Evolutionary conservation across 2,113 vertebrate species (phyloP).

Genomic region (mouse (Mus musculus)): DNA sequence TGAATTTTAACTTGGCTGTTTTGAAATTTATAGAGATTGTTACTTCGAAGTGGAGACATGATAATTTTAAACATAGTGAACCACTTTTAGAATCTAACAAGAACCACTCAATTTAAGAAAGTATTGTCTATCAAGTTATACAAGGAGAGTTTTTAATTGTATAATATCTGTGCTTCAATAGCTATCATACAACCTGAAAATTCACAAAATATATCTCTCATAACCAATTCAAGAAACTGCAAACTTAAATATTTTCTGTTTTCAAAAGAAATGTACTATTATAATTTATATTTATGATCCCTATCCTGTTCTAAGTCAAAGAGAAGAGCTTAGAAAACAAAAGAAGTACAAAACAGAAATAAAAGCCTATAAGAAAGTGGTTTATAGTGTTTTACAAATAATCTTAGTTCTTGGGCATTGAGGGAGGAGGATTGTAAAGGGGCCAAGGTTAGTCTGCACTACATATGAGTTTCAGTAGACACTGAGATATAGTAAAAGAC

Average conservation of each 20-base stretch:
- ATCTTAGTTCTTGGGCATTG: no score
- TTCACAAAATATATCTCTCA: not conserved
- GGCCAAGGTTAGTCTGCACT: no score
- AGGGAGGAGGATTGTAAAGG: no score
- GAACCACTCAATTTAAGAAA: constrained; percentile 7
- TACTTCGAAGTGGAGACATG: not conserved
- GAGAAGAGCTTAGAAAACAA: not conserved
- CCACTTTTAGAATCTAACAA: not conserved
- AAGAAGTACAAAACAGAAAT: not conserved
- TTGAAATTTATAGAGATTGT: not conserved
- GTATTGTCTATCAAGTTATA: not conserved
- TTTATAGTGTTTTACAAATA: no score
- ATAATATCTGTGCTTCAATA: not conserved
- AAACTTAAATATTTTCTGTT: constrained; percentile 23
- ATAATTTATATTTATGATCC: not conserved
- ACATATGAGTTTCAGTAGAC: no score
- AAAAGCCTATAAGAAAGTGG: no score
- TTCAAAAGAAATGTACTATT: not conserved
- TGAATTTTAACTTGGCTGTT: not conserved
- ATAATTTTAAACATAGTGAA: not conserved
- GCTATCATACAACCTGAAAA: not conserved
- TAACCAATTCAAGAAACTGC: not conserved
- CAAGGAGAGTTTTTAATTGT: not conserved
- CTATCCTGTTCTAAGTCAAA: not conserved
- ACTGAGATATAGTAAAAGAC: no score